Base-by-base conservation (phyloP, 2,797 vertebrate genomes). In the Sebastes dallii region DNA sequence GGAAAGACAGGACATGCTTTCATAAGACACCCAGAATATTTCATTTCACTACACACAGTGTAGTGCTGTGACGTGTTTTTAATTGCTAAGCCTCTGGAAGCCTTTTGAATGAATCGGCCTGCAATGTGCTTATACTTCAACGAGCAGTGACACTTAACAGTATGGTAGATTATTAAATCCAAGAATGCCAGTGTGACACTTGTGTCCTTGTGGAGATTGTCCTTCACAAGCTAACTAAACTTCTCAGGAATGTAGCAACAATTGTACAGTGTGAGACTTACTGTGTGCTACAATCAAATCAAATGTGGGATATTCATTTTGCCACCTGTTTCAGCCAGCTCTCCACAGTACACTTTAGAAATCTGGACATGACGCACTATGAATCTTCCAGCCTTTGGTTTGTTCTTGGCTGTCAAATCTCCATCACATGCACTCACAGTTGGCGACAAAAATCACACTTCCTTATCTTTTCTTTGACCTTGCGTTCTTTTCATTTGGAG, bases 131-230 rank as follows among this genome's bases (percentile, higher is more conserved):
- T 69, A 8, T 14, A 18, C 25, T 70, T 70, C 60, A 56, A 77
- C 66, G 22, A 73, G 58, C 22, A 8, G 24, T 32, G 62, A 80
- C 32, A 13, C 58, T 66, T 65, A 2, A 27, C 1, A 4, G 54
- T 79, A 52, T 80, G 34, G 88, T 72, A 67, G 36, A 78, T 85
- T 39, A 80, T 85, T 87, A 85, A 86, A 82, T 50, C 18, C 25
- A 68, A 69, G 79, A 86, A 85, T 82, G 71, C 74, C 52, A 34
- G 34, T 69, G 46, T 50, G 36, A 68, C 13, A 29, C 27, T 61
- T 30, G 20, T 11, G 82, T 82, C 87, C 85, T 89, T 77, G 79
- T 13, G 29, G 30, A 34, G 60, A 18, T 5, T 6, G 75, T 62
- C 78, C 80, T 82, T 83, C 70, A 39, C 42, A 60, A 20, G 10